A percentile compares a stretch with the other conserved stretches of the same genome.
phyloP scores from a whole-genome alignment of 2,888 invertebrate species.

The Nebria brevicollis region DNA sequence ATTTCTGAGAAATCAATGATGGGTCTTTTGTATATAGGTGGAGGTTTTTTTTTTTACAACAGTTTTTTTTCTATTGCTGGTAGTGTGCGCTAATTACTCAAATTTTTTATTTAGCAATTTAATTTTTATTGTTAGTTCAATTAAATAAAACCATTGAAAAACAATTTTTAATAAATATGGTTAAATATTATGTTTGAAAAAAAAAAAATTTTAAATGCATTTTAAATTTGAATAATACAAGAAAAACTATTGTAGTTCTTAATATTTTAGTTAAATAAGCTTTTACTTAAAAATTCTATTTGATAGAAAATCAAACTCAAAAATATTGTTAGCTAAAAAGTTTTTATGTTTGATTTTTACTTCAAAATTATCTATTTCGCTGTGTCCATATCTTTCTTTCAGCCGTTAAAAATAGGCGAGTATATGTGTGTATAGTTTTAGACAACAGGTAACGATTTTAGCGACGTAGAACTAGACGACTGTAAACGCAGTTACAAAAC shows the following conservation, averaged over 20 bases:
- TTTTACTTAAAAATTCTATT: neutral
- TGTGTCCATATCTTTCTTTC: neutral
- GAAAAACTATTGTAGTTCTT: neutral
- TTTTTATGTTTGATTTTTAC: neutral
- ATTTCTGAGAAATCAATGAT: constrained; percentile 3
- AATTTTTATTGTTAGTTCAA: neutral
- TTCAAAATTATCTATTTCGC: neutral
- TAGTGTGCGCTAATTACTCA: neutral
- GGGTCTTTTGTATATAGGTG: constrained; percentile 34
- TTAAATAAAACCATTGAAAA: no score
- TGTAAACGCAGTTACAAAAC: constrained; percentile 43
- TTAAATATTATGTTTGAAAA: neutral
- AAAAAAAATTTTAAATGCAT: neutral
- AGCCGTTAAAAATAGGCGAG: neutral
- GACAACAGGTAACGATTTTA: neutral
- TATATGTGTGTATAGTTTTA: neutral
- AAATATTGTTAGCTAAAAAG: no score
- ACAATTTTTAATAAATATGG: neutral
- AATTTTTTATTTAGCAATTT: neutral
- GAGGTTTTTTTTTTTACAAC: constrained; percentile 18
- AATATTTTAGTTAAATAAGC: neutral
- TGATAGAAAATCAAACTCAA: neutral
- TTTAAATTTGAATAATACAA: neutral
- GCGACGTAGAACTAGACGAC: neutral
- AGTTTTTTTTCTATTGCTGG: neutral